Base-by-base conservation (phyloP, 1,140 invertebrate species). In the Cydia strobilella region DNA sequence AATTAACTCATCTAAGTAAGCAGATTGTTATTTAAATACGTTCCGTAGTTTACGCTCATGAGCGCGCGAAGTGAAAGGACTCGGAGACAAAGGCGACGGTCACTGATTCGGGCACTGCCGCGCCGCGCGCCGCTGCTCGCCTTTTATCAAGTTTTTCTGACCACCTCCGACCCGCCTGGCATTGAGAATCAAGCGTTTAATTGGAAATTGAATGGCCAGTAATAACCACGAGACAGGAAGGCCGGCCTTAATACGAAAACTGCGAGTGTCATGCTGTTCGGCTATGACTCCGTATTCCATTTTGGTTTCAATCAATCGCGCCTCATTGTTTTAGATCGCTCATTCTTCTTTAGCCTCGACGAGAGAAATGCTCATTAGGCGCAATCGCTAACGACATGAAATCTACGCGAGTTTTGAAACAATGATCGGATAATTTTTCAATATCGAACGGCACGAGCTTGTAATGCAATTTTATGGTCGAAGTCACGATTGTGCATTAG, bases 141-240 rank as follows among this genome's bases (percentile, higher is more conserved):
- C 89, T 91, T 93, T 90, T 93, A 93, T 91, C 82, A 91, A 90
- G 85, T 91, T 82, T 80, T 80, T 83, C 79, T 76, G 86, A 85
- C 88, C 88, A 88, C 89, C 88, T 83, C 85, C 86, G 89, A 88
- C 82, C 85, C 79, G 80, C 85, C 78, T 89, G 91, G 89, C 91
- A 93, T 93, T 93, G 91, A 93, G 86, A 90, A 87, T 89, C 84
- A 87, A 90, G 83, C 89, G 87, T 89, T 90, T 93, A 91, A 93
- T 91, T 91, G 88, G 88, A 93, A 93, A 93, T 89, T 92, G 82
- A 86, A 84, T 83, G 90, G 86, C 85, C 80, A 88, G 84, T 90
- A 91, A 90, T 85, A 80, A 80, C 82, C 77, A 76, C 82, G 79
- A 80, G 83, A 86, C 86, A 84, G 84, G 87, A 91, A 91, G 90